These are phyloP conservation scores for Periparus ater DNA, from an alignment of 2,797 vertebrate genomes.

Conservation along the genomic window DNA sequence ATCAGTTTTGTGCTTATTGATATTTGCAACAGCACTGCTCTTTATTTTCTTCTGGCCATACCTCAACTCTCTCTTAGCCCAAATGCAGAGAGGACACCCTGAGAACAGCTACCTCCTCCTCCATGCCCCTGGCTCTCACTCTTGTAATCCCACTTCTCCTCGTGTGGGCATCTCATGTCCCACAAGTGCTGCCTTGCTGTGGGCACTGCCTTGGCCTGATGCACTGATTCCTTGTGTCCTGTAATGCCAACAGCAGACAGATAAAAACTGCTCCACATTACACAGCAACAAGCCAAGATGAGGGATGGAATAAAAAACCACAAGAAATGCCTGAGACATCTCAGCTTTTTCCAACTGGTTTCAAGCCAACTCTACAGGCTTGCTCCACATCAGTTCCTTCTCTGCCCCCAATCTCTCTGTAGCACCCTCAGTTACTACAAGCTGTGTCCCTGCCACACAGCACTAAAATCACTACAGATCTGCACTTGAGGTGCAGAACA, in stretches of 20 bases:
- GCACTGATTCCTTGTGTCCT: neutral
- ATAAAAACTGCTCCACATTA: neutral
- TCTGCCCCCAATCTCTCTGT: neutral
- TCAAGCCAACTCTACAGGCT: neutral
- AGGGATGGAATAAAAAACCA: too few relatives aligned
- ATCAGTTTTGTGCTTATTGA: neutral
- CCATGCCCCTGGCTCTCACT: neutral
- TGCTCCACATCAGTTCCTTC: neutral
- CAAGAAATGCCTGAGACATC: neutral
- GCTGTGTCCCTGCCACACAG: neutral
- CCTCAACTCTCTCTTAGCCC: neutral
- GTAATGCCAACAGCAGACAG: neutral
- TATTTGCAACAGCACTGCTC: neutral
- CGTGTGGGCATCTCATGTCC: rapidly evolving
- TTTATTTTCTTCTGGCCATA: neutral
- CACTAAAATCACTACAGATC: neutral
- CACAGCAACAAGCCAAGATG: neutral
- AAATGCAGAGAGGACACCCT: neutral
- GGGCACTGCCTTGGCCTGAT: rapidly evolving
- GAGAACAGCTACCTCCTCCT: neutral
- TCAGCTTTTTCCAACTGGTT: neutral
- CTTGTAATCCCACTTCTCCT: neutral
- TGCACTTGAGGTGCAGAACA: neutral
- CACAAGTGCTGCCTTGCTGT: neutral
- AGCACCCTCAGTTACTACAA: neutral